A percentile compares a stretch with the other conserved stretches of the same genome.
phyloP scores from a whole-genome alignment of 2,888 invertebrate species.

The Melanostoma scalare region DNA sequence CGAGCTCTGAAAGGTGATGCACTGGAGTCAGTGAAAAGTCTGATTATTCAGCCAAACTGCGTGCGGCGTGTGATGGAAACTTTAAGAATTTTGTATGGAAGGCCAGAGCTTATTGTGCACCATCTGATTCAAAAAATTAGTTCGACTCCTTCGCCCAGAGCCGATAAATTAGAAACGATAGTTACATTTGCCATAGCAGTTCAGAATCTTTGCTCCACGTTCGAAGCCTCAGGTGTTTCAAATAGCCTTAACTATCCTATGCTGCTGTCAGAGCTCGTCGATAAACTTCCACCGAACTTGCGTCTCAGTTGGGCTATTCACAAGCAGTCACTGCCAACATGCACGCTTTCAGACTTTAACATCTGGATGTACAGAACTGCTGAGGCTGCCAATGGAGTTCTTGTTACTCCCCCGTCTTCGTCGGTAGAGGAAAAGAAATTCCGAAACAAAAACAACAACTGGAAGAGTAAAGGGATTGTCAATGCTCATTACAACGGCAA shows the following conservation, averaged over 20 bases:
- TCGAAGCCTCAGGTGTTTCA: slow-evolving; percentile 17
- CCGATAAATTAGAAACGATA: slow-evolving; percentile 22
- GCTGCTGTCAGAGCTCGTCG: slow-evolving; percentile 38
- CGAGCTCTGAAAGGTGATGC: slow-evolving; percentile 21
- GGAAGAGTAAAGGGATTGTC: slow-evolving; percentile 10
- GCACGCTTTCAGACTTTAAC: slow-evolving; percentile 22
- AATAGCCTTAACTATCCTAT: slow-evolving; percentile 29
- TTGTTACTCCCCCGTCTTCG: not conserved
- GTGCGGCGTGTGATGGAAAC: slow-evolving; percentile 11
- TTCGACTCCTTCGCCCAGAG: slow-evolving; percentile 4
- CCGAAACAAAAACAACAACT: slow-evolving; percentile 3
- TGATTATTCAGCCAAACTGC: slow-evolving; percentile 33
- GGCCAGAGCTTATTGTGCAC: slow-evolving; percentile 33
- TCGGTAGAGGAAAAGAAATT: slow-evolving; percentile 23
- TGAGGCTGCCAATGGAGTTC: slow-evolving; percentile 10
- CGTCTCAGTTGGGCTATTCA: slow-evolving; percentile 39
- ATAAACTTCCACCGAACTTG: slow-evolving; percentile 33
- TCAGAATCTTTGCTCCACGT: slow-evolving; percentile 29
- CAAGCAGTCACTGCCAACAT: slow-evolving; percentile 24
- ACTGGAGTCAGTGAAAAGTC: slow-evolving; percentile 25
- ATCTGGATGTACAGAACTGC: slow-evolving; percentile 23
- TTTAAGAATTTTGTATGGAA: slow-evolving; percentile 16
- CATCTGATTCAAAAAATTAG: slow-evolving; percentile 3
- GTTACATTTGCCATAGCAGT: slow-evolving; percentile 30
- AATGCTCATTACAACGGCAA: slow-evolving; percentile 5